Percentiles rank a stretch among this genome's conserved stretches.
These are phyloP conservation scores for Leuciscus idus DNA, from an alignment of 2,113 vertebrate species.

Conservation along the genomic window DNA sequence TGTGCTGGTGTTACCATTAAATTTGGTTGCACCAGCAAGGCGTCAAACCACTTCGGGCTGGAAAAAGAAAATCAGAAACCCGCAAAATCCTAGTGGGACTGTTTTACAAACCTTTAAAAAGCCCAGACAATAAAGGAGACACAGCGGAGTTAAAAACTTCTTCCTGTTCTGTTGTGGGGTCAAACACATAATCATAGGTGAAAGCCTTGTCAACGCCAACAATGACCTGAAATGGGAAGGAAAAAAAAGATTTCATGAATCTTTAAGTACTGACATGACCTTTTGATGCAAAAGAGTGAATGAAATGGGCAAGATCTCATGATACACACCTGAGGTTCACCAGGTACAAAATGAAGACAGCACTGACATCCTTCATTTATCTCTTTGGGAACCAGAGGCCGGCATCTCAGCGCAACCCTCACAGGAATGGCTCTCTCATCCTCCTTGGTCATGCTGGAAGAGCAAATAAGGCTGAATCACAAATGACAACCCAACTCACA, in stretches of 20 bases:
- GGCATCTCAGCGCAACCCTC: conserved; percentile 89
- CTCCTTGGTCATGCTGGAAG: conserved; percentile 75
- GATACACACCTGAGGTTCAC: conserved; percentile 84
- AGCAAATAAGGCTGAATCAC: neutral
- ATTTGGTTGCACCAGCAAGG: too few species aligned
- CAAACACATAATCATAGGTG: conserved; percentile 94
- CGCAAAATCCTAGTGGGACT: neutral
- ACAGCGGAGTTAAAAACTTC: conserved; percentile 88
- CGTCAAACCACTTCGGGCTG: neutral
- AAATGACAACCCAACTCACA: neutral
- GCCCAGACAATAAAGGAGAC: conserved; percentile 82
- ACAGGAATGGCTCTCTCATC: conserved; percentile 88
- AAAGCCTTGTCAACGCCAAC: conserved; percentile 90
- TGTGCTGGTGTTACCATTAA: too few species aligned
- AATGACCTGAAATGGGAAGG: conserved; percentile 79
- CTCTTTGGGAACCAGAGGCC: conserved; percentile 89
- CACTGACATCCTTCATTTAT: conserved; percentile 85
- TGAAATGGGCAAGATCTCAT: neutral
- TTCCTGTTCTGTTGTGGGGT: conserved; percentile 89
- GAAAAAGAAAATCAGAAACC: neutral
- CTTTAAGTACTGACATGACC: too few species aligned
- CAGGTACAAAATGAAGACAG: conserved; percentile 88
- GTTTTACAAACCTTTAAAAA: conserved; percentile 86
- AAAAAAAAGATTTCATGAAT: neutral
- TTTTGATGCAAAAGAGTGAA: neutral